Conservation (phyloP, 2,797 vertebrate species). For the Champsocephalus esox region DNA sequence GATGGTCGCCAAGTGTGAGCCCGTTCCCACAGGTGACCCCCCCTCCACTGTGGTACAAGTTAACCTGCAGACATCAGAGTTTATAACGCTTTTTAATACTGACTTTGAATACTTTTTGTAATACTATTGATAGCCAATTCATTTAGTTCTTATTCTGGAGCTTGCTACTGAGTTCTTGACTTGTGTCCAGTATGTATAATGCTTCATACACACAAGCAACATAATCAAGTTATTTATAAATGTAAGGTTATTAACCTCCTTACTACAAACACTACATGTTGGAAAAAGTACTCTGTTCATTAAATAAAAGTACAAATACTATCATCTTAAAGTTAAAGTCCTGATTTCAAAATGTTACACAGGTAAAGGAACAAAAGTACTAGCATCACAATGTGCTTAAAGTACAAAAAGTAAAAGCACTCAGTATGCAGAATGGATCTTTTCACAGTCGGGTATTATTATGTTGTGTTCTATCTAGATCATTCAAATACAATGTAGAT, state of each 20-base stretch:
- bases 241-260: not conserved
- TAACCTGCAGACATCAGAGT: not conserved
- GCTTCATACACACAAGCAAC: not conserved
- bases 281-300: too few relatives aligned
- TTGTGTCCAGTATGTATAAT: not conserved
- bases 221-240: not conserved
- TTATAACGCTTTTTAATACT: not conserved
- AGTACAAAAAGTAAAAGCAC: too few relatives aligned
- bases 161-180: not conserved
- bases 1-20: slow-evolving; percentile 91
- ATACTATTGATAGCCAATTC: not conserved
- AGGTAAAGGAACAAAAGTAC: too few relatives aligned
- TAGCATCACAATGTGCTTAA: too few relatives aligned
- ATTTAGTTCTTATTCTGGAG: not conserved
- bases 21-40: slow-evolving; percentile 85
- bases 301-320: too few relatives aligned
- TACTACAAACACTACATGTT: not conserved
- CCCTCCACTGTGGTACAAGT: not conserved
- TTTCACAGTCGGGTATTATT: too few relatives aligned
- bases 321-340: too few relatives aligned
- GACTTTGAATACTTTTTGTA: too few relatives aligned
- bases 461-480: too few relatives aligned
- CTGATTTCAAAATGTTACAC: too few relatives aligned
- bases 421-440: too few relatives aligned
- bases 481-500: too few relatives aligned